phyloP scores from a whole-genome alignment of 2,113 vertebrate genomes.

The Silurus glanis region DNA sequence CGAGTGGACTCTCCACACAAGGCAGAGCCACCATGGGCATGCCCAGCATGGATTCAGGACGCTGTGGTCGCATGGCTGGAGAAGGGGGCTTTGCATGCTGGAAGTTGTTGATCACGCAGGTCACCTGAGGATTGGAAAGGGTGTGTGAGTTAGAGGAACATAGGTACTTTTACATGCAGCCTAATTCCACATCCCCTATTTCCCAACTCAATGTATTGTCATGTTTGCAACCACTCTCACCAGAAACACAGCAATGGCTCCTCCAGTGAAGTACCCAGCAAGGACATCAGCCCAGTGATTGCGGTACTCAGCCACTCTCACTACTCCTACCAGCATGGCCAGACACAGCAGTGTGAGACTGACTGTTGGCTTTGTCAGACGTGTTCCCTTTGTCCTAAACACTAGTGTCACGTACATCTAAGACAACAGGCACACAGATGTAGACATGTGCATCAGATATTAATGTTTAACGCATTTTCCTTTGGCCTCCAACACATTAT shows the following conservation, averaged over 20 bases:
- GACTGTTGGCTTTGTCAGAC: slow-evolving; percentile 84
- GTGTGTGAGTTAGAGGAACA: slow-evolving; percentile 17
- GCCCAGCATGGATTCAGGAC: slow-evolving; percentile 69
- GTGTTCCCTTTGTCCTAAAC: slow-evolving; percentile 84
- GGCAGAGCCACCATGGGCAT: slow-evolving; percentile 75
- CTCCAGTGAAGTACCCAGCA: slow-evolving; percentile 84
- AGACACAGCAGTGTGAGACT: slow-evolving; percentile 84
- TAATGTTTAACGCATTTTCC: neutral
- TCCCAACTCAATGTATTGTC: neutral
- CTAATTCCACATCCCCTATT: neutral
- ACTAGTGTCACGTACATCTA: slow-evolving; percentile 92
- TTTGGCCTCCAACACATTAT: neutral
- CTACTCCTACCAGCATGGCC: slow-evolving; percentile 84
- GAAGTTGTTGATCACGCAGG: slow-evolving; percentile 79
- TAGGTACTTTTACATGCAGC: neutral
- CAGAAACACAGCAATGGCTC: slow-evolving; percentile 87
- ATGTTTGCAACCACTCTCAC: slow-evolving; percentile 61
- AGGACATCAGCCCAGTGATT: slow-evolving; percentile 90
- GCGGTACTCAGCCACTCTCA: slow-evolving; percentile 86
- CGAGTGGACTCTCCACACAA: slow-evolving; percentile 83
- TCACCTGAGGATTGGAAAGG: slow-evolving; percentile 62
- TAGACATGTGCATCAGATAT: neutral
- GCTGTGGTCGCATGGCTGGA: slow-evolving; percentile 41
- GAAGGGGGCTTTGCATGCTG: slow-evolving; percentile 59
- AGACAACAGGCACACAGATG: slow-evolving; percentile 26